Evolutionary conservation across 35 echinoderm and acorn worm species (phyloP).

Genomic region (Apostichopus parvimensis): DNA sequence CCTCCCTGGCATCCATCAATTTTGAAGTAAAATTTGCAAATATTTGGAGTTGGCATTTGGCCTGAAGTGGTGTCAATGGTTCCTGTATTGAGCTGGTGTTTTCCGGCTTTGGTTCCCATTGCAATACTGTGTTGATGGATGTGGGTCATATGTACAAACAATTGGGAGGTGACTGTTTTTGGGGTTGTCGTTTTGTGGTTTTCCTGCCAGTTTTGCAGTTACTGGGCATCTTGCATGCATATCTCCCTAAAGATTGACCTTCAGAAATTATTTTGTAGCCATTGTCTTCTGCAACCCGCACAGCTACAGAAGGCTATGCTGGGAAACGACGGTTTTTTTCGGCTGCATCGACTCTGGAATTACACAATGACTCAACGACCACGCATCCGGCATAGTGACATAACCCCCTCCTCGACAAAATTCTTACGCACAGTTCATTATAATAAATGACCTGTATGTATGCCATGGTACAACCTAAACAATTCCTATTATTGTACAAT

Average conservation of each 20-base stretch:
- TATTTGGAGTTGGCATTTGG: slow-evolving; percentile 48
- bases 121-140: not conserved
- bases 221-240: not conserved
- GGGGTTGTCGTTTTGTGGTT: slow-evolving; percentile 21
- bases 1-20: not conserved
- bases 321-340: no score
- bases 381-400: no score
- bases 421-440: no score
- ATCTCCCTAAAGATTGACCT: not conserved
- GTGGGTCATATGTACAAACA: slow-evolving; percentile 41
- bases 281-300: no score
- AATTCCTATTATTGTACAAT: no score
- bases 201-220: slow-evolving; percentile 1
- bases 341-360: no score
- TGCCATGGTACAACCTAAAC: no score
- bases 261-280: no score
- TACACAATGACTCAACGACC: no score
- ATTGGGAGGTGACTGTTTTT: not conserved
- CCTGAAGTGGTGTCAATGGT: slow-evolving; percentile 32
- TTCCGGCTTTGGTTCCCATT: not conserved
- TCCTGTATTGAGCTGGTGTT: slow-evolving; percentile 28
- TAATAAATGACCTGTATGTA: no score
- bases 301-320: no score
- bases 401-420: no score
- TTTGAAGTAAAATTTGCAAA: slow-evolving; percentile 39